Evolutionary conservation across 2,888 invertebrate genomes (phyloP), one percentile per base, ranked within the genome.

Genomic region (Cyclophora punctaria): DNA sequence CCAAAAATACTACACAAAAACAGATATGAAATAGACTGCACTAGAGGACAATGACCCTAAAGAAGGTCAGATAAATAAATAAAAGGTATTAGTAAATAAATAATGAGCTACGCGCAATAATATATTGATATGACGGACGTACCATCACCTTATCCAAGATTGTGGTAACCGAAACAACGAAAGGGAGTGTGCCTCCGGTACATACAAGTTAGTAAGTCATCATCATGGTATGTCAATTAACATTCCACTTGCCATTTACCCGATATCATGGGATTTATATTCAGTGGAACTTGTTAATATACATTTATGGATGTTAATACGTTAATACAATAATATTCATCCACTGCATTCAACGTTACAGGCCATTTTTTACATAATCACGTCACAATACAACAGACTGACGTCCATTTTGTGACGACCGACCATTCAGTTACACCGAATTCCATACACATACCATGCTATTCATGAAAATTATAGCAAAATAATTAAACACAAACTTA

Each of bases 331-430:
- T 20, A 20, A 20, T 20, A 20, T 20, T 20, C 20, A 20, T 20
- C 20, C 20, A 20, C 20, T 20, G 20, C 20, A 20, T 20, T 20
- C 2, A 20, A 20, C 20, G 37, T 2, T 37, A 37, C 5, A 5
- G 5, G 4, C 37, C 5, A 5, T 37, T 79, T 77, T 82, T 84
- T 83, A 83, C 76, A 83, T 83, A 84, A 85, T 84, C 85, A 82
- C 78, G 80, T 79, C 80, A 84, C 80, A 78, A 78, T 71, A 74
- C 69, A 71, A 67, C 70, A 62, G 78, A 37, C 37, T 37, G 86
- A 84, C 86, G 85, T 85, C 86, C 86, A 87, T 86, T 84, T 86
- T 87, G 86, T 85, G 72, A 67, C 63, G 69, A 68, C 58, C 58
- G 62, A 72, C 66, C 51, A 20, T 20, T 20, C 20, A 20, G 20